Evolutionary conservation across 2,888 invertebrate species (phyloP).

Genomic region (Pelosia muscerda): DNA sequence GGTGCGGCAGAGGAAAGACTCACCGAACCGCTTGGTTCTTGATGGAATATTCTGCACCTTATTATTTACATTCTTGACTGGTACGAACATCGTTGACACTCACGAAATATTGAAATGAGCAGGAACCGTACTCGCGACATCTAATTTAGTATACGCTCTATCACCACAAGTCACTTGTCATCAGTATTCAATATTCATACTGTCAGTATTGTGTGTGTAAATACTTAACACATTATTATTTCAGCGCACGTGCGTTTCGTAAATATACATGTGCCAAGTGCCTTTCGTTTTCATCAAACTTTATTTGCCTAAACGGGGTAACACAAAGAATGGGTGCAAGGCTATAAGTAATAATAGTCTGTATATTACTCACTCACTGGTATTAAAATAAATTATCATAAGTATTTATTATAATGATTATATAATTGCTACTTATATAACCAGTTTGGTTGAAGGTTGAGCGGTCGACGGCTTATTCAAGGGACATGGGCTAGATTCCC

Average conservation of each 20-base stretch:
- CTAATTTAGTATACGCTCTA: too few species aligned
- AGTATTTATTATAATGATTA: neutral
- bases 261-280: neutral
- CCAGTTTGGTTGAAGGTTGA: slow-evolving; percentile 1
- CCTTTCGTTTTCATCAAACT: neutral
- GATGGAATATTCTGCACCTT: too few species aligned
- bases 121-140: neutral
- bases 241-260: neutral
- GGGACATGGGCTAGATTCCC: neutral
- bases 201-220: neutral
- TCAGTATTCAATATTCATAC: too few species aligned
- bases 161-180: neutral
- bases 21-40: too few species aligned
- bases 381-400: neutral
- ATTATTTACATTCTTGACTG: too few species aligned
- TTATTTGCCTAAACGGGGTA: neutral
- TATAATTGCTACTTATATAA: neutral
- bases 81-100: too few species aligned
- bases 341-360: neutral
- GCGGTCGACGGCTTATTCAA: neutral
- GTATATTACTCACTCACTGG: neutral
- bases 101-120: neutral
- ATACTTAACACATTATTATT: neutral
- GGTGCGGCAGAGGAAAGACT: too few species aligned
- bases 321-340: neutral